These are phyloP conservation scores for Hippocampus guttulatus DNA, from an alignment of 2,113 vertebrate genomes.

Conservation along the genomic window DNA sequence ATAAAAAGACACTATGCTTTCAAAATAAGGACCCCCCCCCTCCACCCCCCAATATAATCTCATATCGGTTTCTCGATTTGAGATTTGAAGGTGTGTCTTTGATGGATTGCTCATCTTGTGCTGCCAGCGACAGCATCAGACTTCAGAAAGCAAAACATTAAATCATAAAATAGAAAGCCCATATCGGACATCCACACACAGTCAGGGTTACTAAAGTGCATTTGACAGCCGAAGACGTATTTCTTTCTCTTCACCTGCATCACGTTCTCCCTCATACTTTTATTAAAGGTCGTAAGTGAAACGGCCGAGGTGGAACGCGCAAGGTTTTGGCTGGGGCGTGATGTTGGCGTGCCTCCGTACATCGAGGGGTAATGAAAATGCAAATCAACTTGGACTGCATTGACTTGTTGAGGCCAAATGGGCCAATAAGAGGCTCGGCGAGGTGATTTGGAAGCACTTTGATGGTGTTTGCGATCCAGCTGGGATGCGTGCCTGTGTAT, in stretches of 20 bases:
- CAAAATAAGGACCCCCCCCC: not conserved
- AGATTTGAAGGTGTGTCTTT: not conserved
- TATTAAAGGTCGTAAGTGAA: not conserved
- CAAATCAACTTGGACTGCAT: conserved; percentile 3
- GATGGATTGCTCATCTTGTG: not conserved
- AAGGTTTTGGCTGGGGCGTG: not conserved
- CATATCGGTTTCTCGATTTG: not conserved
- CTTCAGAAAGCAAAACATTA: not conserved
- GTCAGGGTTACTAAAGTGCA: not conserved
- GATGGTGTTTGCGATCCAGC: not conserved
- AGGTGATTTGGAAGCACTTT: conserved; percentile 7
- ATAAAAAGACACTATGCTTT: not conserved
- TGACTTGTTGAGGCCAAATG: conserved; percentile 5
- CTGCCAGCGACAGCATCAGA: not conserved
- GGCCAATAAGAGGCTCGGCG: conserved; percentile 3
- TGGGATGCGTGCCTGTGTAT: not conserved
- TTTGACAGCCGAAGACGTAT: not conserved
- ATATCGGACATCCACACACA: not conserved
- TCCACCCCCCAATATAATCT: not conserved
- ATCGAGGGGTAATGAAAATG: conserved; percentile 4
- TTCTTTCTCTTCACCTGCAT: not conserved
- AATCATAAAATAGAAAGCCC: not conserved
- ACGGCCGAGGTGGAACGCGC: not conserved
- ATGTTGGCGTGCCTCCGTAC: not conserved
- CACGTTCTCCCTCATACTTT: not conserved